These are phyloP conservation scores for Steatornis caripensis DNA, from an alignment of 2,113 vertebrate species.

Conservation along the genomic window DNA sequence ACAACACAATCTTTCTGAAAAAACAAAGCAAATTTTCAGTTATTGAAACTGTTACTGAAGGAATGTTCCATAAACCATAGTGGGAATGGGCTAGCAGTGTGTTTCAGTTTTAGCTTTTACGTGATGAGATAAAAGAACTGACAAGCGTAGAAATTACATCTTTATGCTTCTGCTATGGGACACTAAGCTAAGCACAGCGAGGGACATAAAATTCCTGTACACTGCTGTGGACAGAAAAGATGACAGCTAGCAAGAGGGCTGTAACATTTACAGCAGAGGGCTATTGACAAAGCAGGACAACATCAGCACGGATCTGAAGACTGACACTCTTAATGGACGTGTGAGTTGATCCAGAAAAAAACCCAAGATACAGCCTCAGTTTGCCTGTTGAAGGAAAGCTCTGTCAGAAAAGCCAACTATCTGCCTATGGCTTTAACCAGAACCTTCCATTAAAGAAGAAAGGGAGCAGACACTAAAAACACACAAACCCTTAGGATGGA, in stretches of 20 bases:
- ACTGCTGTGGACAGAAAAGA: background rate
- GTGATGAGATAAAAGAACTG: background rate
- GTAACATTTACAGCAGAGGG: background rate
- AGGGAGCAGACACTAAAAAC: background rate
- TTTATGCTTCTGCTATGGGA: background rate
- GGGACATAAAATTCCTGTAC: background rate
- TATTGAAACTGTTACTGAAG: background rate
- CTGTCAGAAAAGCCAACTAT: background rate
- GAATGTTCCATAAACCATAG: background rate
- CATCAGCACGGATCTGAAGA: background rate
- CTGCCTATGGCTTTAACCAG: background rate
- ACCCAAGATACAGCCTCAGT: background rate
- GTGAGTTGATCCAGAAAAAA: background rate
- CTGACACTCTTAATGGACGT: background rate
- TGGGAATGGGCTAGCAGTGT: rapidly evolving
- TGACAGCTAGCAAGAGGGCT: background rate
- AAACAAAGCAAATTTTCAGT: background rate
- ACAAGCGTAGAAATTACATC: background rate
- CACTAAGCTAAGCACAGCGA: background rate
- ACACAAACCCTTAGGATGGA: background rate
- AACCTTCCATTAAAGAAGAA: background rate
- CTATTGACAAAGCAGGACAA: background rate
- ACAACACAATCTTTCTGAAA: background rate
- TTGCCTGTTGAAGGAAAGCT: background rate
- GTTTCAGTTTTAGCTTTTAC: background rate